Base-by-base conservation (phyloP, 2,113 vertebrate genomes). In the Arizona elegans region DNA sequence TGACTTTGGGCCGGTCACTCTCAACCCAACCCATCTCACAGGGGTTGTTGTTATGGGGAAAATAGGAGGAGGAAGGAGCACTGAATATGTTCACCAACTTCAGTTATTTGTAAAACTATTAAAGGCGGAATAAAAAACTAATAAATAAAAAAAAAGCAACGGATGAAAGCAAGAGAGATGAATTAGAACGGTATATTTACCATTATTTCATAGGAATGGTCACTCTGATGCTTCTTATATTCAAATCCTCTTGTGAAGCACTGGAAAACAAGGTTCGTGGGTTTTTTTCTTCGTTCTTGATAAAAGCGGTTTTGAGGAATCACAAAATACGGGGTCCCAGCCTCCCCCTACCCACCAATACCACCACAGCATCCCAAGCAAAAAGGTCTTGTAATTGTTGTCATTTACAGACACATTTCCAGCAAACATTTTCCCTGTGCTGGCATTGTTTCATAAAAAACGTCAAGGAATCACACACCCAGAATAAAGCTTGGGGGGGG, bases 171-270 rank as follows among this genome's bases (percentile, higher is more conserved):
- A 93, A 88, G 91, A 0, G 47, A 26, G 21, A 55, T n/a, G 12
- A 52, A 87, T 12, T 88, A 87, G 19, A 95, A 95, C 26, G 91
- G 92, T 92, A 23, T 94, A 96, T 97, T 98, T 98, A 99, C 99
- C 99, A 99, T 99, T 93, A 99, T 99, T 98, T 99, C 99, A 10
- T 99, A 99, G 91, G 98, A 99, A 93, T 99, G 99, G 97, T 99
- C 98, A 90, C 99, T 99, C 95, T 99, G 98, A 93, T 99, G 99
- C 91, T 99, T 99, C 98, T 99, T 99, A 95, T 99, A 99, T 87
- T 99, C 99, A 97, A 99, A 99, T 94, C 99, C 99, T 97, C 98
- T 97, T 43, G 99, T 99, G 96, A 99, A 99, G 97, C 99, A 99
- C 99, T 99, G 97, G 53, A 97, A 97, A 96, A 96, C 90, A 95